Base-by-base conservation (phyloP, 1,140 invertebrate species). In the Drosophila malerkotliana region DNA sequence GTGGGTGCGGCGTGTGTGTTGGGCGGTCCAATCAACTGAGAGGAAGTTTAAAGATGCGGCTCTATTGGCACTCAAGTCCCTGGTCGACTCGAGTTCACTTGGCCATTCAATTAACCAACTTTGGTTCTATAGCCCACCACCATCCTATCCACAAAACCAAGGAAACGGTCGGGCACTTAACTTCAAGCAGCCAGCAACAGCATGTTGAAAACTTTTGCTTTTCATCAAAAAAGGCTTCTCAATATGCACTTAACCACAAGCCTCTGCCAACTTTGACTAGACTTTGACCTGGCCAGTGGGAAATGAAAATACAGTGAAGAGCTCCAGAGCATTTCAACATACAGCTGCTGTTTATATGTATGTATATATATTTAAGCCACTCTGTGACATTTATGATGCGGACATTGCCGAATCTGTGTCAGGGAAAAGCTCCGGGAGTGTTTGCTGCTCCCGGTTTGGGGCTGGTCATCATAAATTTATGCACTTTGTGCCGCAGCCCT, bases 381-480 rank as follows among this genome's bases (percentile, higher is more conserved):
- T 68, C 68, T 48, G 51, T 77, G 82, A 74, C 82, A 84, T 73
- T 84, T 77, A 78, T 76, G 77, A 63, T 67, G 53, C 48, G 41
- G 51, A 59, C 59, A 61, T 67, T 71, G 55, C 81, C 51, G 73
- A 84, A 84, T 77, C 66, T 85, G 81, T 84, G 82, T 81, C 81
- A 85, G 77, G 61, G 54, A 30, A 51, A 21, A 52, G 45, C 55
- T 37, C 3, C 41, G 34, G 74, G 51, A 68, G 32, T 28, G 64
- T 14, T 18, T 48, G 28, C 24, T 32, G 48, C 15, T 39, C 45
- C 32, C 47, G 51, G 21, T 24, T 54, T 28, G 41, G 41, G 4
- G 26, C 53, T 21, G 32, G 56, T 81, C 83, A 87, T 87, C 79
- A 87, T 87, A 88, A 87, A 88, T 87, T 87, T 69, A 87, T 88